Evolutionary conservation across 1,140 invertebrate species (phyloP).

Genomic region (Cyphomyrmex costatus): DNA sequence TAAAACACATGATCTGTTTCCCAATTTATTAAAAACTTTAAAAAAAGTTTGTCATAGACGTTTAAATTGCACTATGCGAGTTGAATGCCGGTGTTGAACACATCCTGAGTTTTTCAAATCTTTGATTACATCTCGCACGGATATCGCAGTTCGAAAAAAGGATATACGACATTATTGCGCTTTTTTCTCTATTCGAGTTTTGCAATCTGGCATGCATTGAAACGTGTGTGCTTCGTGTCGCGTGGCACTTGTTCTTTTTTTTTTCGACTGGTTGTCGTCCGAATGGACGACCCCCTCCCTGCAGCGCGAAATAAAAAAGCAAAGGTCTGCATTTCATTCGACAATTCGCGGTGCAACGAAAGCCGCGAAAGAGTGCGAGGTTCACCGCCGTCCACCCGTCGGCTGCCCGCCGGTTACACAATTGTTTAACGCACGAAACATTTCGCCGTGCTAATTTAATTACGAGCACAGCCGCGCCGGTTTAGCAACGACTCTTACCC

Average conservation of each 20-base stretch:
- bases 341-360: not conserved
- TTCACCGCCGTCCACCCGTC: not conserved
- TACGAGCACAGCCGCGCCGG: constrained; percentile 52
- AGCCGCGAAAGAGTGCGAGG: not conserved
- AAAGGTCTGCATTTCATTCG: constrained; percentile 19
- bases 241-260: not conserved
- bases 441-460: constrained; percentile 67
- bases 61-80: not conserved
- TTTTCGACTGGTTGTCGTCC: not conserved
- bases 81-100: not conserved
- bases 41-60: constrained; percentile 15
- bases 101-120: constrained; percentile 17
- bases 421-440: constrained; percentile 60
- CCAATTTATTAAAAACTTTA: not conserved
- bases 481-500: constrained; percentile 47
- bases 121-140: not conserved
- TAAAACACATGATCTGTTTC: not conserved
- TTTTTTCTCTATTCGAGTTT: constrained; percentile 13
- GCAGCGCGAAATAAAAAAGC: not conserved
- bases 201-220: constrained; percentile 37
- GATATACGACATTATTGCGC: constrained; percentile 16
- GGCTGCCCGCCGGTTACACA: constrained; percentile 34
- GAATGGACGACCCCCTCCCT: not conserved
- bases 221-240: not conserved
- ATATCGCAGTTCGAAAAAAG: constrained; percentile 10